A percentile compares a stretch with the other conserved stretches of the same genome.
Evolutionary conservation across 2,113 vertebrate species (phyloP).

Genomic region (Toxostoma redivivum): DNA sequence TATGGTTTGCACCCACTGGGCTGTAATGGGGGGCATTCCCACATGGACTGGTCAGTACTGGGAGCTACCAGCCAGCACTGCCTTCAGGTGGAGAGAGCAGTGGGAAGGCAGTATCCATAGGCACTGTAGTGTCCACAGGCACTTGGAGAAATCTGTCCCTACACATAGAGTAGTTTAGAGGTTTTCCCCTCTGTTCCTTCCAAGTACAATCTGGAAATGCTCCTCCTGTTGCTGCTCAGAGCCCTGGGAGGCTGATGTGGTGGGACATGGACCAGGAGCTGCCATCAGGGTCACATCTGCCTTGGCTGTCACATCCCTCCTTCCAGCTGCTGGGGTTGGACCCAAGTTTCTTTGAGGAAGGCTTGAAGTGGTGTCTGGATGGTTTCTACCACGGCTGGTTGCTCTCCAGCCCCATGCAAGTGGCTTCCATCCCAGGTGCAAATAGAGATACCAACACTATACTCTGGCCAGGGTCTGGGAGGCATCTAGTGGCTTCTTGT

Average conservation of each 20-base stretch:
- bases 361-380: not conserved
- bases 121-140: not conserved
- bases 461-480: not conserved
- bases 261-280: not conserved
- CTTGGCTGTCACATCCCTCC: not conserved
- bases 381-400: not conserved
- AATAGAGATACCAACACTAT: not conserved
- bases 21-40: not conserved
- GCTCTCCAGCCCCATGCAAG: not conserved
- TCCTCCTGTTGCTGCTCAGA: not conserved
- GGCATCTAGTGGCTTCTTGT: not conserved
- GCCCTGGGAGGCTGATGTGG: not conserved
- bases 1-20: not conserved
- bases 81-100: not conserved
- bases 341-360: not conserved
- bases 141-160: not conserved
- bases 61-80: not conserved
- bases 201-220: not conserved
- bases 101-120: not conserved
- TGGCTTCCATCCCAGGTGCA: not conserved
- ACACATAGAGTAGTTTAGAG: accelerated
- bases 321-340: not conserved
- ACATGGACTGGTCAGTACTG: not conserved
- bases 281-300: not conserved
- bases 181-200: not conserved